A percentile compares a stretch with the other conserved stretches of the same genome.
Conservation (phyloP, 2,888 invertebrate genomes). For the Acronicta aceris region DNA sequence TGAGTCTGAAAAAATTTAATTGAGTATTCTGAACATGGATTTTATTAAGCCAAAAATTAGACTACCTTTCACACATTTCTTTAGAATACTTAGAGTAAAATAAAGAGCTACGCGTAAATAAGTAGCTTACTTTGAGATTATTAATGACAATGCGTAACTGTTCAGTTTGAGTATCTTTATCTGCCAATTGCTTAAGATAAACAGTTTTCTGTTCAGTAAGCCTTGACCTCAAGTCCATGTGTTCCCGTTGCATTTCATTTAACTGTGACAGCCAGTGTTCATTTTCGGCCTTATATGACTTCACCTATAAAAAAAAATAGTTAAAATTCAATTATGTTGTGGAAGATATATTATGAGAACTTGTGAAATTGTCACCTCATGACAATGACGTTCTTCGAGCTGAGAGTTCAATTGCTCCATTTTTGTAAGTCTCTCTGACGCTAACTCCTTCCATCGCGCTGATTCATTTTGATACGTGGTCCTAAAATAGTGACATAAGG, state of each 20-base stretch:
- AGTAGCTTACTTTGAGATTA: constrained; percentile 73
- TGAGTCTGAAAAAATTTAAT: constrained; percentile 71
- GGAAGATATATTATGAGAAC: not conserved
- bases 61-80: too few relatives aligned
- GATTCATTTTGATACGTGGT: constrained; percentile 76
- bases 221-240: constrained; percentile 84
- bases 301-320: constrained; percentile 72
- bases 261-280: constrained; percentile 90
- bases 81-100: too few relatives aligned
- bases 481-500: constrained; percentile 70
- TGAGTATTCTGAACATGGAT: not conserved
- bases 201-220: constrained; percentile 82
- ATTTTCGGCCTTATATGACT: constrained; percentile 90
- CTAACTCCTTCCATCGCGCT: constrained; percentile 91
- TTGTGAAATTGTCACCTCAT: constrained; percentile 77
- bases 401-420: constrained; percentile 90
- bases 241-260: constrained; percentile 85
- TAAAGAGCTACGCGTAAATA: too few relatives aligned
- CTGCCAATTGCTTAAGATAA: constrained; percentile 77
- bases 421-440: constrained; percentile 91
- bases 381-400: constrained; percentile 90
- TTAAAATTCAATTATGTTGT: not conserved
- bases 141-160: constrained; percentile 80
- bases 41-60: too few relatives aligned
- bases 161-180: constrained; percentile 83